Base-by-base conservation (phyloP, 92 coral and sea anemone genomes). In the Zoanthus sociatus region DNA sequence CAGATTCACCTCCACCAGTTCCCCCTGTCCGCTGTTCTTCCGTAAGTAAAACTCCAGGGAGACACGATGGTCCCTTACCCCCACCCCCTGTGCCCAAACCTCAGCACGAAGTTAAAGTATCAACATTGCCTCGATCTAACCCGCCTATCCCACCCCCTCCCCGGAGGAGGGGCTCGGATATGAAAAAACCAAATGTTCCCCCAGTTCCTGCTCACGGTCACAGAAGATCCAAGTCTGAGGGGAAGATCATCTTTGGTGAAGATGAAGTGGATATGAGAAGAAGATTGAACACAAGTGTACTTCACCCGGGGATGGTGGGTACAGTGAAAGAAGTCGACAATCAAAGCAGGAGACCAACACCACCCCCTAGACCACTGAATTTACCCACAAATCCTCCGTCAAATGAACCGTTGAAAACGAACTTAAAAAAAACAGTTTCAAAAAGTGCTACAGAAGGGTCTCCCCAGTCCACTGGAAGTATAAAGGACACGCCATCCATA, bases 11-110 rank as follows among this genome's bases (percentile, higher is more conserved):
- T 1, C 96, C 98, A 12, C 98, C 99, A 1, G 56, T 95, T 76
- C 99, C 99, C 26, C 98, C 98, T 13, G 66, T 96, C 31, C 94
- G 99, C 78, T 93, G 96, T 86, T 92, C 95, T 44, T 96, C 99
- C 12, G 99, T 96, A 77, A 92, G 98, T 55, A 84, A 58, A 32
- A 42, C 78, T 69, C 55, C 17, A 0, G 69, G 78, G 67, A 44
- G 76, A 47, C 92, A 51, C 7, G 89, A 61, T n/a, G 90, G 53
- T 5, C 92, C 87, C 14, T 92, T 72, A 68, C 94, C 84, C 74
- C 89, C 55, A 53, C 93, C 74, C 67, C 89, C 84, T 78, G 96
- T 76, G 55, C 90, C 90, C 15, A 91, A 91, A 68, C 83, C 93
- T 5, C 88, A 47, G n/a, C 88, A 87, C 7, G 91, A 91, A 54